Base-by-base conservation (phyloP, 1,140 invertebrate genomes). In the Oscheius sp. region DNA sequence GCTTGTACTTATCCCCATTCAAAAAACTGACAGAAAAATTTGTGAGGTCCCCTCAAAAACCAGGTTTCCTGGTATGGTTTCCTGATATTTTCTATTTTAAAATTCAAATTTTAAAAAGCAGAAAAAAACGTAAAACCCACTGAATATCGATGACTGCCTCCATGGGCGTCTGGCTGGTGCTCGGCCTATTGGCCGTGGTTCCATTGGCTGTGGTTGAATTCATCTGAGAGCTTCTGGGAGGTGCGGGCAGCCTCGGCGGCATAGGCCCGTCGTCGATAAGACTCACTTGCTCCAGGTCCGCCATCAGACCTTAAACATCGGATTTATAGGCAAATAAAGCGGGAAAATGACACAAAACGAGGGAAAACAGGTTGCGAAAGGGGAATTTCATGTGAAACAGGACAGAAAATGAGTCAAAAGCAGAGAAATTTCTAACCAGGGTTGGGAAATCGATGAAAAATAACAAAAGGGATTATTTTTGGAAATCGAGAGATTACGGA, bases 191-290 rank as follows among this genome's bases (percentile, higher is more conserved):
- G 13, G 55, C 10, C 13, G 29, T 23, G 13, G 20, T 23, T 59
- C 13, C 10, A 59, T 13, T 23, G 29, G 67, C 32, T 15, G 46
- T 59, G 7, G 31, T 13, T 28, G 52, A n/a, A 23, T 2, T 35
- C 4, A n/a, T n/a, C 26, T 26, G 32, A 3, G 36, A 28, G 3
- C 3, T 18, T 62, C 59, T 45, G 59, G 38, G 2, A 23, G 65
- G 42, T 49, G n/a, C 31, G 18, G 65, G 36, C 3, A 34, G 52
- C 18, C 52, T 49, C 18, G 55, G 31, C 1, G 38, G 68, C 0
- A 70, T 38, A 1, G 58, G 58, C 3, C 49, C 36, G 23, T 55
- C 68, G 26, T 70, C 68, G 31, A 70, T 55, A 18, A 70, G 32
- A 34, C 61, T 70, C 38, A 62, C 46, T 20, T 62, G 31, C 18